Base-by-base conservation (phyloP, 2,113 vertebrate species). In the Morone chrysops region DNA sequence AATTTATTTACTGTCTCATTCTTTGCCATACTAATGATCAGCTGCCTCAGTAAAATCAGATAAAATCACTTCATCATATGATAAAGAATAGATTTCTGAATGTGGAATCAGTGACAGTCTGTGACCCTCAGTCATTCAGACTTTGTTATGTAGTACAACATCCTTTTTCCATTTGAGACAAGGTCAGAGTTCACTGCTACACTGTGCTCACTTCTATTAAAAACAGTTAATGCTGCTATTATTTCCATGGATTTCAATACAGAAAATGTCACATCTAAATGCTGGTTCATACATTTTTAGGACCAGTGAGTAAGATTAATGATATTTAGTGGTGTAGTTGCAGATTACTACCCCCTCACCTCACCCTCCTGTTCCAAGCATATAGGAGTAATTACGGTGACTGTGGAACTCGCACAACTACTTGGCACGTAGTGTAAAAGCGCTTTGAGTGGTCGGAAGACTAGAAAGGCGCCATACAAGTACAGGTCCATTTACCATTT, bases 61-160 rank as follows among this genome's bases (percentile, higher is more conserved):
- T 9, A 45, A 25, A 57, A 40, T 11, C 5, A 12, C 36, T 17
- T 18, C 6, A 38, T 40, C 59, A 61, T 10, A 41, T 62, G 60
- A 62, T 41, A 1, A 63, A 22, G 63, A 47, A 66, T 14, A 6
- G 7, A 4, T 45, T 20, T 12, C 63, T 25, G 12, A 47, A 66
- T 47, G 8, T 25, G 20, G 41, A 16, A 66, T 45, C 41, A 66
- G 41, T 22, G 22, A 43, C 62, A 47, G 41, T 22, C 63, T 66
- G 63, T 47, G 63, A 47, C n/a, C 63, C 41, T 25, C 41, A 66
- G 41, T 66, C 63, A 47, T 8, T 22, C 63, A 66, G 63, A 45
- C 41, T 25, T 31, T 43, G 38, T 45, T n/a, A 65, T 65, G 62
- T 65, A 65, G 43, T 2, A 0, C 18, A 62, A 41, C 17, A 3